Percentiles rank a stretch among this genome's conserved stretches.
Evolutionary conservation across 1,140 invertebrate genomes (phyloP).

Genomic region (Drosophila suzukii): DNA sequence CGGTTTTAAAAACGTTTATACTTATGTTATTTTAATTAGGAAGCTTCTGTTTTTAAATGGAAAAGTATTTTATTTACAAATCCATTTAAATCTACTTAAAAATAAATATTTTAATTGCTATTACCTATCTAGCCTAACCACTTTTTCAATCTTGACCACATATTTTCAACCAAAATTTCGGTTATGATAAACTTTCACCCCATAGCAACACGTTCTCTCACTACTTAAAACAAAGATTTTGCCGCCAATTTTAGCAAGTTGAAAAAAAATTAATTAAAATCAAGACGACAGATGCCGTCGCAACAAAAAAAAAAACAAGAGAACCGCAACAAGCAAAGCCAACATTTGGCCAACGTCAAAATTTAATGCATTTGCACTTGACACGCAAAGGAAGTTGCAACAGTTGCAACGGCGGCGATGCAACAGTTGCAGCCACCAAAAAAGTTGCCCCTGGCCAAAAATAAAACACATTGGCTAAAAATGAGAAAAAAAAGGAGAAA

Average conservation of each 20-base stretch:
- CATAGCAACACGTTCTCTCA: slow-evolving; percentile 36
- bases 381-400: slow-evolving; percentile 79
- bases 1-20: not conserved
- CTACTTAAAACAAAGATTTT: slow-evolving; percentile 48
- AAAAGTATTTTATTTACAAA: not conserved
- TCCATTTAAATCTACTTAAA: not conserved
- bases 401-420: slow-evolving; percentile 38
- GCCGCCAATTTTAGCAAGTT: slow-evolving; percentile 52
- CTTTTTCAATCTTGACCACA: not conserved
- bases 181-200: slow-evolving; percentile 52
- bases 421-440: slow-evolving; percentile 50
- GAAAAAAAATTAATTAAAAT: slow-evolving; percentile 79
- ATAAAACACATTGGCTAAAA: slow-evolving; percentile 19
- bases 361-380: slow-evolving; percentile 81
- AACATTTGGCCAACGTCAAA: slow-evolving; percentile 75
- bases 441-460: slow-evolving; percentile 41
- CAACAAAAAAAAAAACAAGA: slow-evolving; percentile 29
- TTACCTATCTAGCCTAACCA: not conserved
- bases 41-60: not conserved
- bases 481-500: slow-evolving; percentile 7
- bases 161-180: not conserved
- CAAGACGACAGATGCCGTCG: slow-evolving; percentile 67
- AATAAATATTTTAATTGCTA: no score
- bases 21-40: not conserved
- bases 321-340: slow-evolving; percentile 11